These are phyloP conservation scores for Serranochromis macrocephalus DNA, from an alignment of 2,113 vertebrate genomes.

Conservation along the genomic window DNA sequence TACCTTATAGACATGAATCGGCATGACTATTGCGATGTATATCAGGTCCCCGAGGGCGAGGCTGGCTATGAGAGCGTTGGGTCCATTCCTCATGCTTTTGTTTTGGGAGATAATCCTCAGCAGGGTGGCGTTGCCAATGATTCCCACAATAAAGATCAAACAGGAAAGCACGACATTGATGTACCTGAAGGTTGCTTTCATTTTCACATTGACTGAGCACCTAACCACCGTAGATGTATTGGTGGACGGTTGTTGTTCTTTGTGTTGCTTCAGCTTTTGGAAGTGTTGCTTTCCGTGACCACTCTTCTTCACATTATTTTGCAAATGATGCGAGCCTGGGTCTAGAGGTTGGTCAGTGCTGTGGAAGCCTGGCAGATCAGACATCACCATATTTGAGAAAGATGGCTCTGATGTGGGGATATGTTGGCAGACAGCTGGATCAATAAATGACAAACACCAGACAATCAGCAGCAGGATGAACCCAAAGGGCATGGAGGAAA, in stretches of 20 bases:
- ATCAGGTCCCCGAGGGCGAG: conserved; percentile 89
- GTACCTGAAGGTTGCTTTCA: conserved; percentile 79
- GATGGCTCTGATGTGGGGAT: background rate
- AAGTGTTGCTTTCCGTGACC: background rate
- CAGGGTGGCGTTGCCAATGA: conserved; percentile 86
- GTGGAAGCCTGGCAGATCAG: background rate
- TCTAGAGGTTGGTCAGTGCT: background rate
- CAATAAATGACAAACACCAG: background rate
- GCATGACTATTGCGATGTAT: conserved; percentile 86
- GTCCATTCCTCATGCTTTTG: conserved; percentile 92
- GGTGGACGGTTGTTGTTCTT: background rate
- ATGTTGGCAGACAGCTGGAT: background rate
- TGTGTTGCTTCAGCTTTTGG: background rate
- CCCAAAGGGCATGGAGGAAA: background rate
- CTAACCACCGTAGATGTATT: background rate
- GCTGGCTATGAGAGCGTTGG: conserved; percentile 88
- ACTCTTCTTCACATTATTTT: background rate
- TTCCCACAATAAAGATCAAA: conserved; percentile 83
- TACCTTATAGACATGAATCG: conserved; percentile 88
- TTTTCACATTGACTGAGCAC: conserved; percentile 72
- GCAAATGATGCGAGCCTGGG: background rate
- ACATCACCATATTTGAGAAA: background rate
- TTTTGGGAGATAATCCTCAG: conserved; percentile 92
- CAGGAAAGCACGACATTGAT: conserved; percentile 85
- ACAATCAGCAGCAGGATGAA: background rate